These are phyloP conservation scores for Benitochromis conjunctus DNA, from an alignment of 2,113 vertebrate species.

Conservation along the genomic window DNA sequence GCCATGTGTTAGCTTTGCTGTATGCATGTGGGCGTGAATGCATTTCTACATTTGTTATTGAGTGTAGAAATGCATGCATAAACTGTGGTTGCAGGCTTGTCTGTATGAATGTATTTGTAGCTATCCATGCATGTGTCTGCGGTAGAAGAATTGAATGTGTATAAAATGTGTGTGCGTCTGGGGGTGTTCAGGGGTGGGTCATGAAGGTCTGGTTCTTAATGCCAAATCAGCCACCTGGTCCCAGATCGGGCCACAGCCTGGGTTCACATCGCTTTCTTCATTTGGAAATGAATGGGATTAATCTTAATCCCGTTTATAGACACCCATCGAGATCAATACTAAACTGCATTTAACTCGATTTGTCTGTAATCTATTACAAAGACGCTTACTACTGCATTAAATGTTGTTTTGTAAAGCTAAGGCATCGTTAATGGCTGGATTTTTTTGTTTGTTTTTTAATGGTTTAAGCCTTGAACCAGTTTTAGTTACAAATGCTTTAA, in stretches of 20 bases:
- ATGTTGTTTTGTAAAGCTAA: constrained; percentile 27
- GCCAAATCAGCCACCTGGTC: constrained; percentile 66
- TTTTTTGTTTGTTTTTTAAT: not conserved
- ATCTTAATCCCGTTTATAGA: constrained; percentile 71
- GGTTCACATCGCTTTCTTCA: constrained; percentile 58
- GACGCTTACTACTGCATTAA: constrained; percentile 68
- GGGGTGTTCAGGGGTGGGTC: constrained; percentile 20
- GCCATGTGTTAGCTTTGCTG: not conserved
- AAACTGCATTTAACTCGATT: constrained; percentile 72
- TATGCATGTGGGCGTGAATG: not conserved
- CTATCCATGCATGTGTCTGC: not conserved
- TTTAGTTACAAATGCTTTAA: constrained; percentile 37
- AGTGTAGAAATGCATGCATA: constrained; percentile 1
- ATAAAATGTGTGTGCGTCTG: not conserved
- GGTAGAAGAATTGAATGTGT: not conserved
- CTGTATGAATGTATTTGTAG: constrained; percentile 24
- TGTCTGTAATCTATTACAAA: constrained; percentile 70
- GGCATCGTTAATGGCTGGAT: constrained; percentile 32
- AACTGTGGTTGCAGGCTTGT: not conserved
- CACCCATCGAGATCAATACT: constrained; percentile 69
- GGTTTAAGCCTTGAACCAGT: constrained; percentile 40
- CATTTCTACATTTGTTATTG: not conserved
- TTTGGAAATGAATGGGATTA: constrained; percentile 73
- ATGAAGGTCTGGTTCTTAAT: constrained; percentile 54
- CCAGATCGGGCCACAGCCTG: constrained; percentile 62